Evolutionary conservation across 2,113 vertebrate genomes (phyloP).

Genomic region (Carassius carassius): DNA sequence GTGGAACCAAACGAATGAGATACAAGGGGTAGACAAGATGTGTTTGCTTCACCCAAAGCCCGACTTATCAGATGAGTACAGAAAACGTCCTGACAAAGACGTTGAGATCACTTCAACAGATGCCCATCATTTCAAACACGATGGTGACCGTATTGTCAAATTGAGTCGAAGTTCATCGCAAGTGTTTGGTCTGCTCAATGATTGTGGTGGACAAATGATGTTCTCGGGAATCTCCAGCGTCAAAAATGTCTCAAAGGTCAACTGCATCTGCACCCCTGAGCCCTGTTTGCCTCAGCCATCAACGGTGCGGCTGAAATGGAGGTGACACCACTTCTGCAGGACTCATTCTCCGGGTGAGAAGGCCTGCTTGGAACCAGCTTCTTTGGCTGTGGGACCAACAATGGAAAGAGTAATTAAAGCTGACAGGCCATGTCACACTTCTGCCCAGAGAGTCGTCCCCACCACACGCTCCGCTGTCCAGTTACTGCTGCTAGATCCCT

Average conservation of each 20-base stretch:
- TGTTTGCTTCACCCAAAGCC: background rate
- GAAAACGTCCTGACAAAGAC: constrained; percentile 5
- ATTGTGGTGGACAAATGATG: constrained; percentile 21
- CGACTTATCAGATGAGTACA: background rate
- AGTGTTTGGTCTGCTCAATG: constrained; percentile 11
- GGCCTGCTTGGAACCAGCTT: constrained; percentile 28
- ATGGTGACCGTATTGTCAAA: constrained; percentile 34
- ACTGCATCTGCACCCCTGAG: constrained; percentile 35
- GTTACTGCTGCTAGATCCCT: constrained; percentile 33
- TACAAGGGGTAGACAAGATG: constrained; percentile 1
- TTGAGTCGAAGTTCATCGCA: background rate
- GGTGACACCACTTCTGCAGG: constrained; percentile 34
- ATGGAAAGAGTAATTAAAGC: constrained; percentile 33
- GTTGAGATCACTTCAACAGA: constrained; percentile 8
- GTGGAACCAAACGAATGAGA: background rate
- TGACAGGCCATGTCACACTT: constrained; percentile 49
- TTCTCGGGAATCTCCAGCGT: constrained; percentile 2
- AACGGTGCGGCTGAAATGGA: constrained; percentile 45
- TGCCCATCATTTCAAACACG: constrained; percentile 23
- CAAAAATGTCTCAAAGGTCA: constrained; percentile 45
- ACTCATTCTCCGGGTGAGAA: constrained; percentile 27
- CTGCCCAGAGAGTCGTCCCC: constrained; percentile 34
- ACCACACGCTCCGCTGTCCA: constrained; percentile 38
- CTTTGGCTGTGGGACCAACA: constrained; percentile 15
- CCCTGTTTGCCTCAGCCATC: constrained; percentile 31